Conservation (phyloP, 2,888 invertebrate species). For the Calliphora vomitoria region DNA sequence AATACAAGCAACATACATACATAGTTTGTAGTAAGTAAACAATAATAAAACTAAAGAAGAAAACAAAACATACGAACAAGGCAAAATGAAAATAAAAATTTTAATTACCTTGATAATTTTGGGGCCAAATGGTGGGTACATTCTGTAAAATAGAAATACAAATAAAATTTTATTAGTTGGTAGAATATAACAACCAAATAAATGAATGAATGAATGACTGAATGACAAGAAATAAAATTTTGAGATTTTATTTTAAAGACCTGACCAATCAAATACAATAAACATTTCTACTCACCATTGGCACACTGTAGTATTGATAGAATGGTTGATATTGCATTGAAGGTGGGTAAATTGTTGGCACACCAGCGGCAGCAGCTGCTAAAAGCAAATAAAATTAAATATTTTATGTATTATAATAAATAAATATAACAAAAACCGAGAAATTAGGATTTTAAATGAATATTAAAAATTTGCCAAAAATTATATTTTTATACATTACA, state of each 20-base stretch:
- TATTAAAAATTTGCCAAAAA: conserved; percentile 40
- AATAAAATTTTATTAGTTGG: conserved; percentile 45
- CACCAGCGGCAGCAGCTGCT: conserved; percentile 81
- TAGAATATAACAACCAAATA: conserved; percentile 28
- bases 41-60: conserved; percentile 33
- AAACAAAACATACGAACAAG: conserved; percentile 6
- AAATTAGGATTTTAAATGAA: conserved; percentile 2
- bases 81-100: conserved; percentile 43
- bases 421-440: too few relatives aligned
- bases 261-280: not conserved
- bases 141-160: conserved; percentile 79
- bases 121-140: conserved; percentile 85
- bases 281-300: conserved; percentile 82
- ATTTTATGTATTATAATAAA: conserved; percentile 28
- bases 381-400: conserved; percentile 37
- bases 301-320: conserved; percentile 85
- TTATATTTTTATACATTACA: conserved; percentile 39
- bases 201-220: not conserved
- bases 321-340: conserved; percentile 85
- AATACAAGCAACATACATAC: too few relatives aligned
- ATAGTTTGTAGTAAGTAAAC: conserved; percentile 7
- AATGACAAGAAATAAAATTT: conserved; percentile 50
- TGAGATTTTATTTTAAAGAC: conserved; percentile 11
- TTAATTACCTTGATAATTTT: conserved; percentile 85
- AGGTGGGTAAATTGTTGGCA: conserved; percentile 85